Evolutionary conservation across 1,140 invertebrate species (phyloP).

Genomic region (Brachionus koreanus): DNA sequence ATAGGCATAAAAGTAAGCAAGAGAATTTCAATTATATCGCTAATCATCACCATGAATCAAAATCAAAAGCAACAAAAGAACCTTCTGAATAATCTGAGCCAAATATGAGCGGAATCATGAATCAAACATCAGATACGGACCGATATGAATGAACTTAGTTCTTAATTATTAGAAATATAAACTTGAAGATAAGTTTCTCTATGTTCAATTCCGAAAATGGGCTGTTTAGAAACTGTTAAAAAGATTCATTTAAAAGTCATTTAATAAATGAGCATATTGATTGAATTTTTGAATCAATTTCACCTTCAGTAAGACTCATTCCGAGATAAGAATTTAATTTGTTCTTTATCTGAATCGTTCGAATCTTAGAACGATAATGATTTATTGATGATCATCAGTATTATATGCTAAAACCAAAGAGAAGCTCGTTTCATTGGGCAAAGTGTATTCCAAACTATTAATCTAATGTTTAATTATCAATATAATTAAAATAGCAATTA

Average conservation of each 20-base stretch:
- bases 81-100: neutral
- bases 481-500: constrained; percentile 36
- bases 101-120: neutral
- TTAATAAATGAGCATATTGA: constrained; percentile 36
- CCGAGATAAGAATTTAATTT: constrained; percentile 19
- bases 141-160: constrained; percentile 2
- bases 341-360: constrained; percentile 24
- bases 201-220: constrained; percentile 5
- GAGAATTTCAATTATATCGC: neutral
- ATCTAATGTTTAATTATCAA: constrained; percentile 43
- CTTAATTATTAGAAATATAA: neutral
- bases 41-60: neutral
- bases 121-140: constrained; percentile 16
- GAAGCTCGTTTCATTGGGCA: neutral
- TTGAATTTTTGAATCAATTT: constrained; percentile 17
- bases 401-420: neutral
- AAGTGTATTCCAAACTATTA: constrained; percentile 30
- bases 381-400: constrained; percentile 34
- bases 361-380: constrained; percentile 34
- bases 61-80: neutral
- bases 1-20: neutral
- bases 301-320: constrained; percentile 25
- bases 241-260: constrained; percentile 28
- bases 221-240: constrained; percentile 9
- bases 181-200: constrained; percentile 7